phyloP scores from a whole-genome alignment of 2,888 invertebrate species.

The Galerucella pusilla region DNA sequence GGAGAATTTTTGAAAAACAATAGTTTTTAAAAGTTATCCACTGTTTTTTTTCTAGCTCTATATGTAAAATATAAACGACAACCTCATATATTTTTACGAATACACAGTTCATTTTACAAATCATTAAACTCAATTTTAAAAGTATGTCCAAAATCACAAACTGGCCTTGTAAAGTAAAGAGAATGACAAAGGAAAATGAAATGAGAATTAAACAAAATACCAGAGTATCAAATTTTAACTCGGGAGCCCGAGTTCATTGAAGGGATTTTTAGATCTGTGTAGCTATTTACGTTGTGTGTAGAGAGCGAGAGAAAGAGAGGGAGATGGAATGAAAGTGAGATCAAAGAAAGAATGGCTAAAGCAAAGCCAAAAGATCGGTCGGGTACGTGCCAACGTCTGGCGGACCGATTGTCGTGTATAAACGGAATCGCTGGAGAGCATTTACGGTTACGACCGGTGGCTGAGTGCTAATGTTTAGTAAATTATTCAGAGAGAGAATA shows the following conservation, averaged over 20 bases:
- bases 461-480: constrained; percentile 63
- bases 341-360: constrained; percentile 49
- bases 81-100: too few species aligned
- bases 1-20: too few species aligned
- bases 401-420: constrained; percentile 48
- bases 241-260: constrained; percentile 34
- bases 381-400: constrained; percentile 43
- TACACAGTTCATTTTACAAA: too few species aligned
- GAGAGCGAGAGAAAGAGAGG: constrained; percentile 24
- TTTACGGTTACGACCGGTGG: constrained; percentile 60
- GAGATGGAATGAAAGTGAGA: constrained; percentile 25
- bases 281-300: constrained; percentile 48
- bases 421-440: constrained; percentile 60
- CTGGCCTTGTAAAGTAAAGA: neutral
- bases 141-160: neutral
- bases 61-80: too few species aligned
- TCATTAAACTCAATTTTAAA: neutral
- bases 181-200: constrained; percentile 27
- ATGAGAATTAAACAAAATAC: constrained; percentile 33
- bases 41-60: too few species aligned
- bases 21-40: too few species aligned
- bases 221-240: constrained; percentile 30
- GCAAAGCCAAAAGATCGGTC: constrained; percentile 23
- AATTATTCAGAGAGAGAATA: constrained; percentile 62
- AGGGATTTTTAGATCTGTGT: constrained; percentile 46